Evolutionary conservation across 2,113 vertebrate species (phyloP).

Genomic region (Triplophysa dalaica): DNA sequence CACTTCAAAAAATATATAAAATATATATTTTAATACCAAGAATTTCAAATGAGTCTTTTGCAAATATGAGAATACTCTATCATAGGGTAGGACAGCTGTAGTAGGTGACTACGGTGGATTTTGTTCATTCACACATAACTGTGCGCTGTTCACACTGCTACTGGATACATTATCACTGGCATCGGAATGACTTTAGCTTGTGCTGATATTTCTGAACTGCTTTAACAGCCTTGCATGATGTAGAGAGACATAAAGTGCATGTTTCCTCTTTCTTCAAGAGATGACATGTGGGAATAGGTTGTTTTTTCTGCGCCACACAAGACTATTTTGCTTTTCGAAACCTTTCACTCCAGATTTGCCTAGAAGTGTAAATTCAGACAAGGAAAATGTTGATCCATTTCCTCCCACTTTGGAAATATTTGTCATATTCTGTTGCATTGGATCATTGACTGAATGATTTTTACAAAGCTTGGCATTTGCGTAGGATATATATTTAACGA

Average conservation of each 20-base stretch:
- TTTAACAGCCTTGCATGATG: constrained; percentile 14
- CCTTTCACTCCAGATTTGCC: neutral
- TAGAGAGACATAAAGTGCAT: constrained; percentile 24
- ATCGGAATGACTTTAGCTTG: neutral
- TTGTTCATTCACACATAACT: constrained; percentile 21
- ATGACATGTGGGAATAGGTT: neutral
- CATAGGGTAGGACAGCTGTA: neutral
- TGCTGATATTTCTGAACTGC: constrained; percentile 1
- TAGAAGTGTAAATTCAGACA: neutral
- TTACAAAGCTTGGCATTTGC: no score
- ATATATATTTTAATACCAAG: no score
- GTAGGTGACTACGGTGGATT: neutral
- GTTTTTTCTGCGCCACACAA: constrained; percentile 14
- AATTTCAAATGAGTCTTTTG: no score
- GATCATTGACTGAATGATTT: no score
- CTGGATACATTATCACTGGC: constrained; percentile 9
- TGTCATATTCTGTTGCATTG: no score
- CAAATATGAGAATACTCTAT: no score
- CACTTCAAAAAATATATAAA: no score
- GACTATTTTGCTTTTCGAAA: constrained; percentile 4
- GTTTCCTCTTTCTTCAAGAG: constrained; percentile 16
- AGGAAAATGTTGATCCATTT: constrained; percentile 1
- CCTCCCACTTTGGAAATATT: neutral
- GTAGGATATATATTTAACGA: no score
- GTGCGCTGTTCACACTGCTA: neutral